These are phyloP conservation scores for Spongilla lacustris DNA, from an alignment of 37 sponge, comb jelly and placozoan genomes.

Conservation along the genomic window DNA sequence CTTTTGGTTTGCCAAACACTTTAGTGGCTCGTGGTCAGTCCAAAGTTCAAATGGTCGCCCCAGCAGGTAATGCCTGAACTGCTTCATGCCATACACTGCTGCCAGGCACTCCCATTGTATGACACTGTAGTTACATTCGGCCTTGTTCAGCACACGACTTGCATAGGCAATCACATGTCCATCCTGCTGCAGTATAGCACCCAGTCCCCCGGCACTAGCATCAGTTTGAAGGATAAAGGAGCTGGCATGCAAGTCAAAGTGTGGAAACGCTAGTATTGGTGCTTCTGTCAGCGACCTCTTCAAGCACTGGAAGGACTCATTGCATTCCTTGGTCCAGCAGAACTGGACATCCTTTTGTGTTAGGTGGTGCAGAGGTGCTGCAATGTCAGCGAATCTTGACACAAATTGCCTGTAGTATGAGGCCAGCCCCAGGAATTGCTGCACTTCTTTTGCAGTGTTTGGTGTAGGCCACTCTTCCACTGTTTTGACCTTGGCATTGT, in stretches of 20 bases:
- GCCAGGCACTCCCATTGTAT: constrained; percentile 38
- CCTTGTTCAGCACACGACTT: constrained; percentile 23
- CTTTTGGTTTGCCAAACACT: constrained; percentile 63
- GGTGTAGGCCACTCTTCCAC: constrained; percentile 49
- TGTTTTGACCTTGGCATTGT: constrained; percentile 42
- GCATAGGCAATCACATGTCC: constrained; percentile 54
- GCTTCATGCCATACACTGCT: constrained; percentile 34
- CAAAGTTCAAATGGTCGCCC: constrained; percentile 42
- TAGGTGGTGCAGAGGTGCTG: constrained; percentile 57
- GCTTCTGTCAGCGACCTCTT: constrained; percentile 36
- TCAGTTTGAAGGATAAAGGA: constrained; percentile 48
- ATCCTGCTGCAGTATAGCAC: constrained; percentile 59
- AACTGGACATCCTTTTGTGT: constrained; percentile 47
- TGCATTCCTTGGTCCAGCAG: constrained; percentile 25
- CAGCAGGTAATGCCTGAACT: constrained; percentile 61
- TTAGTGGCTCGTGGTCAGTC: constrained; percentile 61
- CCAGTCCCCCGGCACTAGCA: constrained; percentile 5
- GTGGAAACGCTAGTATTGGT: constrained; percentile 57
- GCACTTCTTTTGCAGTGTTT: constrained; percentile 17
- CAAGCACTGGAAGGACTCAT: constrained; percentile 38
- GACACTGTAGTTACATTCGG: constrained; percentile 61
- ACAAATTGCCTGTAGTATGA: constrained; percentile 67
- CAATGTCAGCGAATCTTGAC: constrained; percentile 50
- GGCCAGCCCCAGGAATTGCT: constrained; percentile 59
- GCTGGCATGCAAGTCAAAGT: constrained; percentile 25